phyloP scores from a whole-genome alignment of 2,888 invertebrate genomes.

The Amphimallon solstitiale region DNA sequence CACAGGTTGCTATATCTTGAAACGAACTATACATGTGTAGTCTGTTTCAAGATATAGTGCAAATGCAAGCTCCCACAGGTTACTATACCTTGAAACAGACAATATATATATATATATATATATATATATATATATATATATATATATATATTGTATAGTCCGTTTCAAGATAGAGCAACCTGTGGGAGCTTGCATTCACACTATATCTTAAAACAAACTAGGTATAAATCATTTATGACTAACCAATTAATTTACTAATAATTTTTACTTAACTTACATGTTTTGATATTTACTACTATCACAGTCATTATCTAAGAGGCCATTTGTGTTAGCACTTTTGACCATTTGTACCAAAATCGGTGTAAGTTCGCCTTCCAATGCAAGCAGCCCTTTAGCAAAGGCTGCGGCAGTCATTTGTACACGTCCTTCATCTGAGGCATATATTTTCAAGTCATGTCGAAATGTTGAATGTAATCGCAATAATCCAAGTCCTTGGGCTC shows the following conservation, averaged over 20 bases:
- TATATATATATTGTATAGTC: too few relatives aligned
- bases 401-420: slow-evolving; percentile 99
- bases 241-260: not conserved
- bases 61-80: too few relatives aligned
- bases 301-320: slow-evolving; percentile 96
- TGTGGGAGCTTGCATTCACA: too few relatives aligned
- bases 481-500: slow-evolving; percentile 95
- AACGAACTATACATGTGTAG: too few relatives aligned
- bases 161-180: too few relatives aligned
- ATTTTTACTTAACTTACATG: slow-evolving; percentile 72
- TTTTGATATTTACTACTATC: slow-evolving; percentile 96
- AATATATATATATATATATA: too few relatives aligned
- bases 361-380: slow-evolving; percentile 97
- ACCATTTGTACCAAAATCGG: slow-evolving; percentile 99
- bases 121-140: too few relatives aligned
- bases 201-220: too few relatives aligned
- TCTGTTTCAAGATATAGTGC: too few relatives aligned
- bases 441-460: slow-evolving; percentile 98
- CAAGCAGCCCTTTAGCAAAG: slow-evolving; percentile 97
- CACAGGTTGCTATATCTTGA: too few relatives aligned
- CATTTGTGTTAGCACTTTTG: slow-evolving; percentile 99
- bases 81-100: too few relatives aligned
- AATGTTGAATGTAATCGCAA: slow-evolving; percentile 97
- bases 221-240: slow-evolving; percentile 7
- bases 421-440: slow-evolving; percentile 98